Evolutionary conservation across 2,113 vertebrate genomes (phyloP), one percentile per base, ranked within the genome.

Genomic region (Brachirus orientalis): DNA sequence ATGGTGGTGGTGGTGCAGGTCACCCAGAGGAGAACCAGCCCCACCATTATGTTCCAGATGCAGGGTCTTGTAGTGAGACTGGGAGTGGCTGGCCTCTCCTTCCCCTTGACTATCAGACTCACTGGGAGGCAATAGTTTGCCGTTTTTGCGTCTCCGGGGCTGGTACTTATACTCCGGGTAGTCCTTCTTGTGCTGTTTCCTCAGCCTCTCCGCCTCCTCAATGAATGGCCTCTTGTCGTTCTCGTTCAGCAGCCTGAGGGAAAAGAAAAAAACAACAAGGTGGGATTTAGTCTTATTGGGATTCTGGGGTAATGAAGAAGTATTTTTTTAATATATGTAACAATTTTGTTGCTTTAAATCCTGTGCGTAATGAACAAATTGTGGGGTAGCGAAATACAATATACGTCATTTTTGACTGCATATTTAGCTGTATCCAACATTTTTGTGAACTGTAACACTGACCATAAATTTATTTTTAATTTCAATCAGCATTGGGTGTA

Each of bases 81-180:
- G 98, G 86, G 96, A 94, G 43, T 96, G 92, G 79, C 95, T 94
- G 3, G 94, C 93, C 62, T 98, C 97, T 0, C 93, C 94, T 57
- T 99, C 97, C 1, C 95, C 94, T 7, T 96, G 95, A 60, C 93
- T 93, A 66, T 99, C 98, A 0, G 92, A 87, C 83, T 99, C 97
- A 4, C 65, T 76, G 0, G 94, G 92, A 61, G 96, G 85, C 0
- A 94, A 86, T 1, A 95, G 95, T 86, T 98, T 99, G 75, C 97
- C 96, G 0, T 98, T 98, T 92, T 99, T 99, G 87, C 98, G 93
- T 63, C 98, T 90, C 51, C 98, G 94, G 2, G 98, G 98, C 88
- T 99, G 98, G 88, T 99, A 99, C 87, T 99, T 99, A 92, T 99
- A 99, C 69, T 99, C 98, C 0, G 98, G 98, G 48, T 99, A 96